Percentiles rank a stretch among this genome's conserved stretches.
These are phyloP conservation scores for Steromphala cineraria DNA, from an alignment of 2,888 invertebrate species.

Conservation along the genomic window DNA sequence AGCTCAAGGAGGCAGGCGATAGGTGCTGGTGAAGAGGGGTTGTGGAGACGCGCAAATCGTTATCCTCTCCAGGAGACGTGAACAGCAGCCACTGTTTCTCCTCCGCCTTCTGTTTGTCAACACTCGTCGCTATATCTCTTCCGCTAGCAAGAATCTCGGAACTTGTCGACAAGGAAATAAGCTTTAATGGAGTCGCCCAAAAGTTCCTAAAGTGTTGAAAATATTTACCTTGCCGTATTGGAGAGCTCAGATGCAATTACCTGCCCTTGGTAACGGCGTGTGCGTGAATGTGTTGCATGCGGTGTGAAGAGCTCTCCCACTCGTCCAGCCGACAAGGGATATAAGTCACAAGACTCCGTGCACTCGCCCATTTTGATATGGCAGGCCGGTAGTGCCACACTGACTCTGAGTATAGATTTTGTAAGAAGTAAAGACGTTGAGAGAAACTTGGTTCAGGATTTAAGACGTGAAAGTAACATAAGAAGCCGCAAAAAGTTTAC, in stretches of 20 bases:
- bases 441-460: not conserved
- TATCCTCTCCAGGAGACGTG: no score
- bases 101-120: not conserved
- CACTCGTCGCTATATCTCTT: not conserved
- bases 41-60: no score
- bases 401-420: not conserved
- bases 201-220: not conserved
- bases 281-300: not conserved
- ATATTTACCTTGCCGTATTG: slow-evolving; percentile 2
- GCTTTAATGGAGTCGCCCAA: not conserved
- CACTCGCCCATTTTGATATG: not conserved
- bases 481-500: no score
- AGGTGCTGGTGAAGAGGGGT: no score
- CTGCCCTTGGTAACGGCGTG: not conserved
- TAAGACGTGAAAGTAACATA: no score
- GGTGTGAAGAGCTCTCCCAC: not conserved
- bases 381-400: not conserved
- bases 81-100: no score
- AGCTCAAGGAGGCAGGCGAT: no score
- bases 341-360: not conserved
- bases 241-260: slow-evolving; percentile 1
- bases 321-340: not conserved
- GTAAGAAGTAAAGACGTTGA: not conserved
- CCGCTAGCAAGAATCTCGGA: not conserved
- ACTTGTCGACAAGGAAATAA: not conserved